Base-by-base conservation (phyloP, 2,888 invertebrate species). In the Rhodophaea formosa region DNA sequence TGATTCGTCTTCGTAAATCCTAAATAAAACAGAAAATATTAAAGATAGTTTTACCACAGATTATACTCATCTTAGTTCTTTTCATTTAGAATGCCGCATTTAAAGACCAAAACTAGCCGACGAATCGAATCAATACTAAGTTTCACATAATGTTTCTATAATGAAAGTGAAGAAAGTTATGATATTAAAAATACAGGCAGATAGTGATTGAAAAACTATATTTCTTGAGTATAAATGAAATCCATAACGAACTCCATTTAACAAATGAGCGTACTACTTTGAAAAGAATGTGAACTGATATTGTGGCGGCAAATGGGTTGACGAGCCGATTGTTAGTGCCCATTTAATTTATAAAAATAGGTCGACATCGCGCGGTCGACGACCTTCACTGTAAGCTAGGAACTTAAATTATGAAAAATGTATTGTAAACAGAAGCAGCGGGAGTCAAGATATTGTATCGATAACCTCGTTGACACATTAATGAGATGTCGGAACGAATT, bases 401-500 rank as follows among this genome's bases (percentile, higher is more conserved):
- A 61, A 64, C 62, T 63, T 67, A 61, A 67, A 67, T 64, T 66
- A 62, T 66, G 72, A 68, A 70, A 69, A 69, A 65, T 70, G 68
- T 62, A 72, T 71, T 68, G 70, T 77, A 79, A 80, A 79, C 76
- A 79, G 73, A 77, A 63, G 70, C 65, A 63, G 68, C 66, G 68
- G 72, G 71, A 71, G 74, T 70, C 69, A 65, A 68, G 69, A 77
- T 76, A 79, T 77, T 75, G 73, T 79, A 83, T 84, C 76, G 85
- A 89, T 86, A 83, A 83, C 77, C 80, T 79, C 74, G 86, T 81
- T 87, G 88, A 89, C 86, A 85, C 79, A 79, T 88, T 85, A 84
- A 89, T 79, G 87, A 84, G 76, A 83, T 80, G 81, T 82, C 78
- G 75, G 77, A 81, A 80, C 74, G 77, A 80, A 83, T 84, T 77